These are phyloP conservation scores for Gymnothorax reevesii DNA, from an alignment of 2,797 vertebrate genomes.

Conservation along the genomic window DNA sequence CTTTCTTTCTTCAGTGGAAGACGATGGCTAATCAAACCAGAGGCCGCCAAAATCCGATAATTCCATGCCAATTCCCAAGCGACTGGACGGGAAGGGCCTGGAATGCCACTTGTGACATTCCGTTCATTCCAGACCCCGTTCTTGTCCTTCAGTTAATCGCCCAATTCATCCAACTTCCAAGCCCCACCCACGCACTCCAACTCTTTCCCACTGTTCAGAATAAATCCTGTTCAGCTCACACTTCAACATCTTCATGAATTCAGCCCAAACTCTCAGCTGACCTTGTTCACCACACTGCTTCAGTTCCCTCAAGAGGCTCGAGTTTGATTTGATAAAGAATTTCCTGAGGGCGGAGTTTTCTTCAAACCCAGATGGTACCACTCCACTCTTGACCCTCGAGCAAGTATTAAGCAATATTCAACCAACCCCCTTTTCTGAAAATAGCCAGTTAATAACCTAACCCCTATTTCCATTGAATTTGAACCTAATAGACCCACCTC, in stretches of 20 bases:
- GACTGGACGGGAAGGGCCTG: slow-evolving; percentile 31
- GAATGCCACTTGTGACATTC: slow-evolving; percentile 42
- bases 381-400: neutral
- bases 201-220: neutral
- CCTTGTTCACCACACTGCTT: neutral
- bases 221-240: neutral
- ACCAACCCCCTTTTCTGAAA: neutral
- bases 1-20: slow-evolving; percentile 14
- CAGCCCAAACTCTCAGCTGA: neutral
- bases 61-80: slow-evolving; percentile 34
- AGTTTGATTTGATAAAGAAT: neutral
- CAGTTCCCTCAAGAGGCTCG: neutral
- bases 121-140: slow-evolving; percentile 35
- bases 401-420: neutral
- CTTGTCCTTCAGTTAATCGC: neutral
- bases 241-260: neutral
- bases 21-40: slow-evolving; percentile 38
- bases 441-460: neutral
- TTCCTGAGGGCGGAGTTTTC: neutral
- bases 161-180: neutral
- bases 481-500: neutral
- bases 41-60: slow-evolving; percentile 35
- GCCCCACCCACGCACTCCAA: neutral
- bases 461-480: neutral
- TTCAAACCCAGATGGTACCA: neutral